Evolutionary conservation across 30 jellyfish, hydroid and myxozoan species (phyloP), one percentile per base, ranked within the genome.

Genomic region (Aurelia coerulea): DNA sequence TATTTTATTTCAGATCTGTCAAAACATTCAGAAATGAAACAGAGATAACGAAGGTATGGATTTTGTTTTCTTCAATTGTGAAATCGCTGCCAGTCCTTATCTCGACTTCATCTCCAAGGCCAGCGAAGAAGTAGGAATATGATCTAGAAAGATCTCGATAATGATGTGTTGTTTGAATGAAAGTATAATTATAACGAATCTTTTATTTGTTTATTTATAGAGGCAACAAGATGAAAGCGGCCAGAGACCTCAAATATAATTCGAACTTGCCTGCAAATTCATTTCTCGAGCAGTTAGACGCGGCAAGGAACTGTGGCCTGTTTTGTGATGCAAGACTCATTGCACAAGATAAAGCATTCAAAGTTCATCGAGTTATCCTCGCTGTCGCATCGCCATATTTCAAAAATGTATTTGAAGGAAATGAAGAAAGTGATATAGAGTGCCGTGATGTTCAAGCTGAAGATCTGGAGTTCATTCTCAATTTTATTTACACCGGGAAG

Each of bases 321-420:
- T 80, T 89, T 53, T 89, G 97, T 53, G 97, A 89, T 67, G 90
- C 75, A 34, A 49, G 31, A 62, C 74, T 89, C 52, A 85, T 65
- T 51, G 83, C 91, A 73, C 81, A 78, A 69, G 97, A 89, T n/a
- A 49, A 59, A 53, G 23, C 74, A 5, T 60, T 89, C 78, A 50
- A 63, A 23, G 97, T 87, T 23, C 97, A 89, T 71, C 73, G 92
- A 14, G 92, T 75, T 39, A 68, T 89, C 46, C 92, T 89, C 23
- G 91, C 92, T 10, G 33, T 62, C 32, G 4, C 91, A 9, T 89
- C 92, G 4, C 80, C 83, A 1, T 89, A 59, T 46, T 80, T 89
- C 77, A 74, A 67, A 62, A 33, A 81, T 18, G 81, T 60, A 1
- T 80, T 79, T 64, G 85, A 58, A 17, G 42, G n/a, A 14, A 62